Conservation (phyloP, 2,113 vertebrate species). For the Osmerus mordax region DNA sequence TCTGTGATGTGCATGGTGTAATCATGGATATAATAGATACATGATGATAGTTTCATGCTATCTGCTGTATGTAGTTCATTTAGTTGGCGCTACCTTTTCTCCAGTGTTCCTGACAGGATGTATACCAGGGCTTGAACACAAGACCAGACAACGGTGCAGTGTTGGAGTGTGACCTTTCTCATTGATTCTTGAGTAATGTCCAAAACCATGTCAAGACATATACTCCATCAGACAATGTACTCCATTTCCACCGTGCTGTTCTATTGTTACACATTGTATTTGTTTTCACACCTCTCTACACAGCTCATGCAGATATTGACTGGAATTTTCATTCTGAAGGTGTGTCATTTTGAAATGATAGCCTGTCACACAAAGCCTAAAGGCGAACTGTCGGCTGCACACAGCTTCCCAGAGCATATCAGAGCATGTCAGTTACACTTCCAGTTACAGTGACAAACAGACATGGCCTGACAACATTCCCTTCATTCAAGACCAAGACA, state of each 20-base stretch:
- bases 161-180: neutral
- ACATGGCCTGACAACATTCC: conserved; percentile 34
- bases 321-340: neutral
- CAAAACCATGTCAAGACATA: neutral
- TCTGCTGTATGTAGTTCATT: too few species aligned
- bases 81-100: neutral
- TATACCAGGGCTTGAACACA: neutral
- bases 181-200: neutral
- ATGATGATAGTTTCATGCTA: too few species aligned
- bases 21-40: too few species aligned
- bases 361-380: neutral
- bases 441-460: conserved; percentile 24
- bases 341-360: conserved; percentile 6
- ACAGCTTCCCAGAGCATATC: conserved; percentile 2
- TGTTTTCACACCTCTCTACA: neutral
- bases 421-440: conserved; percentile 15
- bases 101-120: neutral
- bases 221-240: neutral
- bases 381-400: neutral
- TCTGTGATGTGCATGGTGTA: too few species aligned
- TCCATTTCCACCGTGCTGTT: neutral
- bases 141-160: neutral
- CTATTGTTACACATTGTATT: neutral
- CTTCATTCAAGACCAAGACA: neutral
- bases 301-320: conserved; percentile 3